Evolutionary conservation across 2,797 vertebrate genomes (phyloP).

Genomic region (Gymnocypris eckloni): DNA sequence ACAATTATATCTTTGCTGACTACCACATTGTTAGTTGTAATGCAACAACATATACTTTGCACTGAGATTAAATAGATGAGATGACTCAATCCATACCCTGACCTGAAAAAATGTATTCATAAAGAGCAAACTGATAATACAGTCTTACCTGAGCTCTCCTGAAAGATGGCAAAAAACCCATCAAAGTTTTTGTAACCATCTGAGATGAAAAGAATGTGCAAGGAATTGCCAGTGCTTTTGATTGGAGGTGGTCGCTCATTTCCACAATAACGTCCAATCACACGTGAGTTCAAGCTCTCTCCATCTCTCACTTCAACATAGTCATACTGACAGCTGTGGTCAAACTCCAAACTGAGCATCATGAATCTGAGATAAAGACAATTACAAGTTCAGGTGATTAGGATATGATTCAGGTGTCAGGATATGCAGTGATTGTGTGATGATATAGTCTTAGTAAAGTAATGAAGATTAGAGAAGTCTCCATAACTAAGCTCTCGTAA

Average conservation of each 20-base stretch:
- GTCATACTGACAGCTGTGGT: slow-evolving; percentile 92
- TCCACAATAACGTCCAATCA: slow-evolving; percentile 93
- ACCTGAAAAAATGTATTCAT: neutral
- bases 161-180: slow-evolving; percentile 93
- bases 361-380: slow-evolving; percentile 81
- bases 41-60: neutral
- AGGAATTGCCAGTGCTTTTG: slow-evolving; percentile 85
- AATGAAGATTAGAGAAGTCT: neutral
- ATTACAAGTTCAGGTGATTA: neutral
- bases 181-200: slow-evolving; percentile 98
- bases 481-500: neutral
- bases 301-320: slow-evolving; percentile 93
- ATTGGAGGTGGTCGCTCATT: slow-evolving; percentile 87
- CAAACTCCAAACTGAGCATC: slow-evolving; percentile 92
- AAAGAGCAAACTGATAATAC: neutral
- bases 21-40: neutral
- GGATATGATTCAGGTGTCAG: neutral
- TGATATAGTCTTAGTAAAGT: neutral
- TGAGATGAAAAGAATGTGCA: slow-evolving; percentile 93
- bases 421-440: neutral
- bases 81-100: neutral
- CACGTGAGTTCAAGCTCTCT: slow-evolving; percentile 83
- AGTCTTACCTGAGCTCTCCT: slow-evolving; percentile 89
- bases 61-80: neutral
- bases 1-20: neutral